Base-by-base conservation (phyloP, 2,888 invertebrate species). In the Steinernema carpocapsae region DNA sequence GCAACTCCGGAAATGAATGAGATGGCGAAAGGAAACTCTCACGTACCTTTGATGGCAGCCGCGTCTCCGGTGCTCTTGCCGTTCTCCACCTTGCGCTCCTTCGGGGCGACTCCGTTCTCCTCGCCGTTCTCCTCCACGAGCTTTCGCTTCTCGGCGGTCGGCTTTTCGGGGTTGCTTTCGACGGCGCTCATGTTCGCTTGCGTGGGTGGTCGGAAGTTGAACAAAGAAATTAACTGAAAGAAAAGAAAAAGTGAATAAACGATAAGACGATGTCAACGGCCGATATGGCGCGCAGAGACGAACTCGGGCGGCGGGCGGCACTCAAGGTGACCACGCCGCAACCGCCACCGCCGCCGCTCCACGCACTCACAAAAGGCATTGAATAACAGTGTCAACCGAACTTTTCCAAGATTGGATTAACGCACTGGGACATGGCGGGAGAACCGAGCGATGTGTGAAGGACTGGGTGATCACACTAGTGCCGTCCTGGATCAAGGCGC, bases 91-190 rank as follows among this genome's bases (percentile, higher is more conserved):
- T 76, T 76, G 24, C 51, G 37, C 42, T 76, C 76, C 48, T 76
- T 76, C 29, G 76, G 71, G 12, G 76, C 32, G 29, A 76, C 75
- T 43, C 22, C 75, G 24, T 52, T 70, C 26, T 75, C 75, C 70
- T 76, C 76, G 74, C 73, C 76, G 74, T 76, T 76, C 74, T 76
- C 76, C 64, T 76, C 76, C 32, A 70, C 52, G 59, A 76, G 75
- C 43, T 76, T 32, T 42, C 76, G 70, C 64, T 76, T 76, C 72
- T 76, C 76, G 71, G 76, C 75, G 32, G 64, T 64, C 37, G 37
- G 37, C 32, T 64, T 64, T 17, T 64, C 64, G 2, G 22, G 64
- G 64, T 14, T 64, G 32, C 26, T 64, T 24, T 74, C 70, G 71
- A 70, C 52, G 70, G 70, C 74, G 70, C 74, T 74, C 74, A 74